These are phyloP conservation scores for Oconnorella tubifera DNA, from an alignment of 2,888 invertebrate species.

Conservation along the genomic window DNA sequence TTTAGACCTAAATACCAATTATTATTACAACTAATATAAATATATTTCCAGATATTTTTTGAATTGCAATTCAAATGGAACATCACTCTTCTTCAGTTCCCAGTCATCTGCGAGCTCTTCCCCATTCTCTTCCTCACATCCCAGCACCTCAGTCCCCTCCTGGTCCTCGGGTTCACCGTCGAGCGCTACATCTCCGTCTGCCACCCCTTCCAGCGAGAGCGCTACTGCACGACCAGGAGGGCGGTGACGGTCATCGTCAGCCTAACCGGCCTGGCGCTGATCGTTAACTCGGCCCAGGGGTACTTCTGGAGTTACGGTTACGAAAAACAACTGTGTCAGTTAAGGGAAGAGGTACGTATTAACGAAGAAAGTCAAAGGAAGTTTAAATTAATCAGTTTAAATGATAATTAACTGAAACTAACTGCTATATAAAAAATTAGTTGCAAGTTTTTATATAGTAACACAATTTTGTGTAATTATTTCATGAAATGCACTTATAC, in stretches of 20 bases:
- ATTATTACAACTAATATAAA: no score
- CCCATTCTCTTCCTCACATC: constrained; percentile 47
- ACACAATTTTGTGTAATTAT: no score
- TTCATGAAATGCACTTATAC: no score
- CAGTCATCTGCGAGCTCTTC: constrained; percentile 50
- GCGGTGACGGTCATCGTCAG: constrained; percentile 45
- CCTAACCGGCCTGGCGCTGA: constrained; percentile 40
- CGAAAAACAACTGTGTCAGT: constrained; percentile 35
- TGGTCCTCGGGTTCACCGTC: constrained; percentile 53
- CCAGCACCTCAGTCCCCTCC: constrained; percentile 51
- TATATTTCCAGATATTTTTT: constrained; percentile 41
- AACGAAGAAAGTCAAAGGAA: no score
- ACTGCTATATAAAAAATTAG: no score
- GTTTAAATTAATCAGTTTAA: no score
- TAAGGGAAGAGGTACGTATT: constrained; percentile 38
- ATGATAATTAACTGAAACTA: no score
- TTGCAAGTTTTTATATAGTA: no score
- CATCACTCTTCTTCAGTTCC: constrained; percentile 39
- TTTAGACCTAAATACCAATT: no score
- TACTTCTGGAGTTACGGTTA: constrained; percentile 47
- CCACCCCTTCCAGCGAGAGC: constrained; percentile 52
- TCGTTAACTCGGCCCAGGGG: constrained; percentile 47
- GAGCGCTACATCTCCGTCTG: constrained; percentile 54
- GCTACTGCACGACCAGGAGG: constrained; percentile 46
- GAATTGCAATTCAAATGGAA: constrained; percentile 48